phyloP scores from a whole-genome alignment of 2,888 invertebrate species.

The Microdon myrmicae region DNA sequence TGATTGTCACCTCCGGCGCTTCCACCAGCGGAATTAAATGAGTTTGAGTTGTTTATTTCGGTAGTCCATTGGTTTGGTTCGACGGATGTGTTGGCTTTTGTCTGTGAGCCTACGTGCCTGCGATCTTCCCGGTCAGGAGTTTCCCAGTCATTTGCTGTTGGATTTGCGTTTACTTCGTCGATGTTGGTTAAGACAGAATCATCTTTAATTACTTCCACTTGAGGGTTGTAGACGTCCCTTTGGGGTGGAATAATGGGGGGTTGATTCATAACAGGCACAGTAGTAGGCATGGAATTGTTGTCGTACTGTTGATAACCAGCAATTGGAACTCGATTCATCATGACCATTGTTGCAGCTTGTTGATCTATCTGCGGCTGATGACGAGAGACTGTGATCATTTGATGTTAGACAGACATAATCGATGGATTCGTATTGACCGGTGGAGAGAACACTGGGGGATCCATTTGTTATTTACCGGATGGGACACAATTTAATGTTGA shows the following conservation, averaged over 20 bases:
- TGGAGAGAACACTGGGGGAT: slow-evolving; percentile 35
- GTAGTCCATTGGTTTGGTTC: slow-evolving; percentile 62
- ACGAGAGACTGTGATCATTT: slow-evolving; percentile 28
- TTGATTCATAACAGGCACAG: slow-evolving; percentile 31
- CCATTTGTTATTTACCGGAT: slow-evolving; percentile 30
- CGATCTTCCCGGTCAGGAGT: slow-evolving; percentile 31
- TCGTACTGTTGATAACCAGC: slow-evolving; percentile 38
- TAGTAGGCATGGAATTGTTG: slow-evolving; percentile 12
- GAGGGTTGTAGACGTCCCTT: slow-evolving; percentile 28
- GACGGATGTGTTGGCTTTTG: slow-evolving; percentile 17
- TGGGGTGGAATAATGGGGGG: slow-evolving; percentile 18
- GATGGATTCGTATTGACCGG: slow-evolving; percentile 30
- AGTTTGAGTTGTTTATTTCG: slow-evolving; percentile 60
- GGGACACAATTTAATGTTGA: slow-evolving; percentile 26
- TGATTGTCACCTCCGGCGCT: slow-evolving; percentile 50
- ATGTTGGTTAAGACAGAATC: slow-evolving; percentile 16
- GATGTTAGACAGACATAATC: slow-evolving; percentile 41
- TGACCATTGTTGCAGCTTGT: slow-evolving; percentile 26
- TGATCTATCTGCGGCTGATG: slow-evolving; percentile 30
- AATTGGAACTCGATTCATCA: slow-evolving; percentile 42
- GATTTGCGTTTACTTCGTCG: slow-evolving; percentile 31
- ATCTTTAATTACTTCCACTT: slow-evolving; percentile 31
- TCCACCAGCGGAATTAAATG: slow-evolving; percentile 53
- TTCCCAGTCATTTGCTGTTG: slow-evolving; percentile 34
- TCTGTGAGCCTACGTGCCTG: slow-evolving; percentile 28